Evolutionary conservation across 2,113 vertebrate genomes (phyloP).

Genomic region (Anarhynchus alexandrinus): DNA sequence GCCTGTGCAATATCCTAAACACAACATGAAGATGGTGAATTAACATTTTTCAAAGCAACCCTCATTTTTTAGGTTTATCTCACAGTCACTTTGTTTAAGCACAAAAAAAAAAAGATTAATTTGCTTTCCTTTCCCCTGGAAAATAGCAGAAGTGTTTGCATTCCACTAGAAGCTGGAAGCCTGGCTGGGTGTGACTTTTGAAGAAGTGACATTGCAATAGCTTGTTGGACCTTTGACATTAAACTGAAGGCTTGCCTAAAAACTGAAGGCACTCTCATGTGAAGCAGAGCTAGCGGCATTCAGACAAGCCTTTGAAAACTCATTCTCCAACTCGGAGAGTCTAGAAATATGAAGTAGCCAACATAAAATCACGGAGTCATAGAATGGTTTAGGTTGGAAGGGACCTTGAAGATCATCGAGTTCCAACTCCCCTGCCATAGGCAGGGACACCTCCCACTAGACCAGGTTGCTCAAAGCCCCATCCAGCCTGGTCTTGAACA

Average conservation of each 20-base stretch:
- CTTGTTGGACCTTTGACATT: neutral
- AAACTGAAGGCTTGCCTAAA: neutral
- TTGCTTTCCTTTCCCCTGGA: neutral
- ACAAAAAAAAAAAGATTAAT: neutral
- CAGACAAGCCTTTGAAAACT: neutral
- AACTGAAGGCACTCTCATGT: neutral
- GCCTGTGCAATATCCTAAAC: neutral
- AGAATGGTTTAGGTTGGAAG: neutral
- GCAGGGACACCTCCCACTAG: too few species aligned
- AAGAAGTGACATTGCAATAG: neutral
- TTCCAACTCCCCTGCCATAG: too few species aligned
- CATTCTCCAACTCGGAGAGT: neutral
- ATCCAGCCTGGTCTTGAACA: too few species aligned
- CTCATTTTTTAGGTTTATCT: neutral
- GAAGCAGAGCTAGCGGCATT: fast-evolving
- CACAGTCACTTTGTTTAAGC: neutral
- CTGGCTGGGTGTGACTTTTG: neutral
- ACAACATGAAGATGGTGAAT: neutral
- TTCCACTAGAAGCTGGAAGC: neutral
- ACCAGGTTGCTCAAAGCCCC: too few species aligned
- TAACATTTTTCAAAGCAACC: neutral
- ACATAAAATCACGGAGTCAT: neutral
- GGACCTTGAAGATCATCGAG: neutral
- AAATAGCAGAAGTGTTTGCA: neutral
- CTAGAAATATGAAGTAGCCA: neutral